These are phyloP conservation scores for Euglossa dilemma DNA, from an alignment of 1,140 invertebrate genomes.

Conservation along the genomic window DNA sequence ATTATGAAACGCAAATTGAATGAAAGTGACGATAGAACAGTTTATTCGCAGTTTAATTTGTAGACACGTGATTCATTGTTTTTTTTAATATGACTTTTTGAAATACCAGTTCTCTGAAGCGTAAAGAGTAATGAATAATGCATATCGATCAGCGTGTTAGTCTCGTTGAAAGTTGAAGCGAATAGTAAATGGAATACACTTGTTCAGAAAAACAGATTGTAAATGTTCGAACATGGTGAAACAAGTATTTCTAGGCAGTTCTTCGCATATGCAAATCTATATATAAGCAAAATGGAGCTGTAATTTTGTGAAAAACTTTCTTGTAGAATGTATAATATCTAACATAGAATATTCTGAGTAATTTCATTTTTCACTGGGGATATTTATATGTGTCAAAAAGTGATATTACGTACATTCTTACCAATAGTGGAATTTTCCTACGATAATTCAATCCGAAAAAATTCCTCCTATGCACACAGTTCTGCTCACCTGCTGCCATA, in stretches of 20 bases:
- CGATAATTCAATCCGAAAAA: not conserved
- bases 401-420: not conserved
- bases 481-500: not conserved
- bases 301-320: no score
- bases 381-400: no score
- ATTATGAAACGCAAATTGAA: not conserved
- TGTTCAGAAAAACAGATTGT: not conserved
- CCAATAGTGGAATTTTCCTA: not conserved
- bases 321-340: not conserved
- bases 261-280: not conserved
- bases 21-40: not conserved
- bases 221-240: not conserved
- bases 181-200: not conserved
- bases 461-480: not conserved
- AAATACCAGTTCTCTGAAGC: not conserved
- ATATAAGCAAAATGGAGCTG: not conserved
- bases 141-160: not conserved
- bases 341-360: not conserved
- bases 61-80: not conserved
- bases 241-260: not conserved
- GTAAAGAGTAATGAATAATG: not conserved
- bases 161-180: not conserved
- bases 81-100: not conserved
- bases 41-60: not conserved
- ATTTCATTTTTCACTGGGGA: not conserved